A percentile compares a stretch with the other conserved stretches of the same genome.
These are phyloP conservation scores for Lanius collurio DNA, from an alignment of 2,113 vertebrate species.

Conservation along the genomic window DNA sequence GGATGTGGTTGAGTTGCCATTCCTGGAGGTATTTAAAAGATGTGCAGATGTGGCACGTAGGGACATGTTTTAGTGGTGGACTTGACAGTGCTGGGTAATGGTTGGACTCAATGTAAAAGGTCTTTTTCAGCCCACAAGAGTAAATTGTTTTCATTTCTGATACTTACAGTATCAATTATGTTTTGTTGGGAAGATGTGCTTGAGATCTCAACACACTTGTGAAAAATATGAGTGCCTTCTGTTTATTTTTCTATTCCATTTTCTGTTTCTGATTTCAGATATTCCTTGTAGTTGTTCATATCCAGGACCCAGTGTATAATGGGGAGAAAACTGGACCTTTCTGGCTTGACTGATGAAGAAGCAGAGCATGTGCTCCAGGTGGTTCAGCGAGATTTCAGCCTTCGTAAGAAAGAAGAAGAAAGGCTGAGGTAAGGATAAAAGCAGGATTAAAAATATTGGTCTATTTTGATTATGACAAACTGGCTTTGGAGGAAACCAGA, in stretches of 20 bases:
- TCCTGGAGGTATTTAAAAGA: not conserved
- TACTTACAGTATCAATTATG: not conserved
- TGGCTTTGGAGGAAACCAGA: not conserved
- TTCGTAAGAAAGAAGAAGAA: constrained; percentile 93
- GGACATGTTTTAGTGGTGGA: too few species aligned
- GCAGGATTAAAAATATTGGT: not conserved
- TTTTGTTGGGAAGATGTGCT: not conserved
- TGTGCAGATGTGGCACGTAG: not conserved
- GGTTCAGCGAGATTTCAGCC: constrained; percentile 93
- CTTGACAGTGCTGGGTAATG: not conserved
- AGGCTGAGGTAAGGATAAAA: constrained; percentile 84
- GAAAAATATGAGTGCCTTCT: not conserved
- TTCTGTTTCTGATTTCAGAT: constrained; percentile 50
- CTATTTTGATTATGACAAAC: not conserved
- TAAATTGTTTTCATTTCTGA: not conserved
- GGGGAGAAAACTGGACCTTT: constrained; percentile 96
- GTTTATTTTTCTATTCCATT: not conserved
- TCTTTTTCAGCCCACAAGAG: not conserved
- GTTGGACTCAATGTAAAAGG: not conserved
- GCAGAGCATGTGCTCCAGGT: constrained; percentile 94
- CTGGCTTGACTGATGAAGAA: constrained; percentile 90
- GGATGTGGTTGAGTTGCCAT: not conserved
- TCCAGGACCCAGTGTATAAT: constrained; percentile 64
- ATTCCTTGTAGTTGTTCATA: not conserved
- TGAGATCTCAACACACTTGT: not conserved